These are phyloP conservation scores for Triplophysa siluroides DNA, from an alignment of 2,113 vertebrate species.

Conservation along the genomic window DNA sequence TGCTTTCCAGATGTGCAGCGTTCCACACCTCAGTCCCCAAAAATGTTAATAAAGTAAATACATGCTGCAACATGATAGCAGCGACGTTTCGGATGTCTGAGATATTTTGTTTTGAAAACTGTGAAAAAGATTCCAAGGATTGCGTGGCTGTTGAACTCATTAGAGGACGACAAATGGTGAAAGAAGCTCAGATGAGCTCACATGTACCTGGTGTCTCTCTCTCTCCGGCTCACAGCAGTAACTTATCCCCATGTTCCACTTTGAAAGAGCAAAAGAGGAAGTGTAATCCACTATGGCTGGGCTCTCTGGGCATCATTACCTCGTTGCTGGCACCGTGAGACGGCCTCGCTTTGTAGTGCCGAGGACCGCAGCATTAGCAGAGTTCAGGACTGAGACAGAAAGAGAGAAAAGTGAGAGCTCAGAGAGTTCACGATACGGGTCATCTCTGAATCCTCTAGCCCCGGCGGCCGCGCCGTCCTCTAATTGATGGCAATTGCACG, in stretches of 20 bases:
- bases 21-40: conserved; percentile 59
- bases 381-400: conserved; percentile 24
- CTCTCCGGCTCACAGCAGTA: not conserved
- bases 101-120: conserved; percentile 41
- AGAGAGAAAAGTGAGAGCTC: conserved; percentile 5
- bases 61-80: conserved; percentile 8
- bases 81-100: conserved; percentile 10
- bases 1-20: conserved; percentile 76
- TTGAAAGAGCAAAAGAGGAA: conserved; percentile 40
- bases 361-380: conserved; percentile 27
- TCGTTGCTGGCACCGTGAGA: conserved; percentile 35
- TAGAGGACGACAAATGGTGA: conserved; percentile 1
- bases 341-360: conserved; percentile 23
- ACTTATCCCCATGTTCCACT: conserved; percentile 18
- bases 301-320: conserved; percentile 50
- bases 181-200: conserved; percentile 40
- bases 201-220: conserved; percentile 32
- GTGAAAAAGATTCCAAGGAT: conserved; percentile 10
- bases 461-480: conserved; percentile 64
- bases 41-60: conserved; percentile 39
- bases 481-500: conserved; percentile 78
- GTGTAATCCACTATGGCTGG: conserved; percentile 35
- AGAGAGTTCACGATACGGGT: conserved; percentile 49
- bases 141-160: conserved; percentile 35
- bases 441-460: conserved; percentile 57